Evolutionary conservation across 1,140 invertebrate genomes (phyloP).

Genomic region (Bombus ignitus): DNA sequence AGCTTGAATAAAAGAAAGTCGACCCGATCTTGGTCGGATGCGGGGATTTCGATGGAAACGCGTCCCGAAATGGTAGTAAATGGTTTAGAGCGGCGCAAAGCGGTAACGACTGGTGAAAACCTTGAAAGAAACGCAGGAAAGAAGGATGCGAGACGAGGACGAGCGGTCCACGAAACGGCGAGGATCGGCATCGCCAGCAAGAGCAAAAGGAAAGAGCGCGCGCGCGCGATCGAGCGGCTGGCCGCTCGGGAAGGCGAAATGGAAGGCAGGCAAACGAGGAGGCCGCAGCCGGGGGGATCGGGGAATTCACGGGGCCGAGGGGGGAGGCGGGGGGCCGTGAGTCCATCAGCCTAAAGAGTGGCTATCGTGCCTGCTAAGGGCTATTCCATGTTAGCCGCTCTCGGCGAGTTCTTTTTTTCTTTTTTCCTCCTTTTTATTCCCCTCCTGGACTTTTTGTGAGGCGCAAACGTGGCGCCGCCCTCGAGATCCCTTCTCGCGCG

Average conservation of each 20-base stretch:
- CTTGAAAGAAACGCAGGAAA: constrained; percentile 14
- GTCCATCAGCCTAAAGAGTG: constrained; percentile 78
- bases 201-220: constrained; percentile 34
- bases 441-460: constrained; percentile 72
- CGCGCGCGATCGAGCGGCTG: background rate
- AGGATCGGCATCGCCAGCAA: constrained; percentile 3
- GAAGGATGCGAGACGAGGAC: constrained; percentile 15
- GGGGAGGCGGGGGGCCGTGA: constrained; percentile 54
- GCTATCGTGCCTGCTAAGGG: constrained; percentile 82
- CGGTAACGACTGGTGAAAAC: background rate
- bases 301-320: constrained; percentile 22
- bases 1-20: constrained; percentile 6
- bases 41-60: background rate
- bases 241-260: constrained; percentile 13
- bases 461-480: constrained; percentile 81
- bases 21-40: background rate
- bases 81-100: background rate
- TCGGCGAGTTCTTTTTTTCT: constrained; percentile 74
- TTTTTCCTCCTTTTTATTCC: constrained; percentile 72
- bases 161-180: constrained; percentile 15
- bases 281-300: constrained; percentile 38
- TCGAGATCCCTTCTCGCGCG: constrained; percentile 63
- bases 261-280: constrained; percentile 22
- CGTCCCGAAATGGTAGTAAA: too few relatives aligned
- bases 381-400: constrained; percentile 82